phyloP scores from a whole-genome alignment of 1,140 invertebrate genomes.

The Aphidius gifuensis region DNA sequence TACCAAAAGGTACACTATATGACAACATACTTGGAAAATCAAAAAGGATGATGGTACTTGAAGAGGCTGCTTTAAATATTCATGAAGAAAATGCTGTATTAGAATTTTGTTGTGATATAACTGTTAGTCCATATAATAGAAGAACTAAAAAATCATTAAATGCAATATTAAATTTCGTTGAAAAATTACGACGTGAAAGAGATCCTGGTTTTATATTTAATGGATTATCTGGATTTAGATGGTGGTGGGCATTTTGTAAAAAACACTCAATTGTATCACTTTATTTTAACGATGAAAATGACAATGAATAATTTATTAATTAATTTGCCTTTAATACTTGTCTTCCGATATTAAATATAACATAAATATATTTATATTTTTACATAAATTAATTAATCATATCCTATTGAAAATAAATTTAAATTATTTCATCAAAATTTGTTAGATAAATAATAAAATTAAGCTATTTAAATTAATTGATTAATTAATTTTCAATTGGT shows the following conservation, averaged over 20 bases:
- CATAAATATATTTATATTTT: not conserved
- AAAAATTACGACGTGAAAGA: conserved; percentile 59
- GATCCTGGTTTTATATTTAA: conserved; percentile 66
- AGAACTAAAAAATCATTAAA: conserved; percentile 67
- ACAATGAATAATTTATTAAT: conserved; percentile 42
- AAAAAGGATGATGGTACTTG: conserved; percentile 71
- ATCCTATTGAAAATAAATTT: not conserved
- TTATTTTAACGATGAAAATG: conserved; percentile 58
- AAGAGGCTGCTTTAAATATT: conserved; percentile 63
- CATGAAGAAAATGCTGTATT: conserved; percentile 66
- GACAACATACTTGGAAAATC: conserved; percentile 77
- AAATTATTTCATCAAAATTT: no score
- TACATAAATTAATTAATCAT: not conserved
- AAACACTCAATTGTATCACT: conserved; percentile 72
- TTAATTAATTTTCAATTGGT: no score
- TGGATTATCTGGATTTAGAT: conserved; percentile 67
- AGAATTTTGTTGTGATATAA: conserved; percentile 73
- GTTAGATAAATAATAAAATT: no score
- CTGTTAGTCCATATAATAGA: conserved; percentile 68
- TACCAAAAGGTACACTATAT: conserved; percentile 75
- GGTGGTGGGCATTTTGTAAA: conserved; percentile 82
- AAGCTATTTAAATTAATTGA: no score
- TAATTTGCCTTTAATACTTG: not conserved
- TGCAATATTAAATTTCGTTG: conserved; percentile 65
- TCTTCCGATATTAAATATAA: not conserved